These are phyloP conservation scores for Strigamia crassipes DNA, from an alignment of 2,888 invertebrate genomes.

Conservation along the genomic window DNA sequence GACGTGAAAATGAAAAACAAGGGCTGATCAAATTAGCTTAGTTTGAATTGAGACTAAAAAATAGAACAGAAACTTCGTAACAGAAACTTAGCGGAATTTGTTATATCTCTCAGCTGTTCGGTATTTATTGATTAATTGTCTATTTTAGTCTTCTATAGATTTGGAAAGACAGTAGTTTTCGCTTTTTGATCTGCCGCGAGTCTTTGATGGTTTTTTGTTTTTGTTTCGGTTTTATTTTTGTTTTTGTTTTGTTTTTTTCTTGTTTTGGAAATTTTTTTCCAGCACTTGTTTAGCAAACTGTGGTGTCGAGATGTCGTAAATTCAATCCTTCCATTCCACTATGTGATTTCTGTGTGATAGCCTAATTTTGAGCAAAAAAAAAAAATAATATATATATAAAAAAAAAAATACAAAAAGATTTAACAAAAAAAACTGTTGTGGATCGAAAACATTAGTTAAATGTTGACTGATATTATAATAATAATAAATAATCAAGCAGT, in stretches of 20 bases:
- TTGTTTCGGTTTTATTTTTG: neutral
- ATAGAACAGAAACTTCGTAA: neutral
- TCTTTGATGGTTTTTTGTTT: neutral
- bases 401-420: constrained; percentile 1
- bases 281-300: constrained; percentile 37
- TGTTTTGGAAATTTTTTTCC: neutral
- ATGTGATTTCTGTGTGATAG: constrained; percentile 43
- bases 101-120: constrained; percentile 2
- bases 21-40: constrained; percentile 19
- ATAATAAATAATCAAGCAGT: constrained; percentile 8
- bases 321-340: constrained; percentile 45
- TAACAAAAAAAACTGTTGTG: constrained; percentile 12
- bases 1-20: constrained; percentile 20
- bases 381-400: neutral
- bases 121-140: constrained; percentile 15
- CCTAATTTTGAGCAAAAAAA: constrained; percentile 36
- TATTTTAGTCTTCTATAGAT: constrained; percentile 2
- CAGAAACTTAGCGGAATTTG: neutral
- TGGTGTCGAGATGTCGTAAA: constrained; percentile 43
- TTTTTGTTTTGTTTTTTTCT: neutral
- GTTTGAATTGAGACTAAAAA: neutral
- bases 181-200: constrained; percentile 12
- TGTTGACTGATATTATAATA: constrained; percentile 3
- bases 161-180: neutral
- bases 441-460: constrained; percentile 5